A percentile compares a stretch with the other conserved stretches of the same genome.
Evolutionary conservation across 2,888 invertebrate genomes (phyloP).

Genomic region (Harpalus rufipes): DNA sequence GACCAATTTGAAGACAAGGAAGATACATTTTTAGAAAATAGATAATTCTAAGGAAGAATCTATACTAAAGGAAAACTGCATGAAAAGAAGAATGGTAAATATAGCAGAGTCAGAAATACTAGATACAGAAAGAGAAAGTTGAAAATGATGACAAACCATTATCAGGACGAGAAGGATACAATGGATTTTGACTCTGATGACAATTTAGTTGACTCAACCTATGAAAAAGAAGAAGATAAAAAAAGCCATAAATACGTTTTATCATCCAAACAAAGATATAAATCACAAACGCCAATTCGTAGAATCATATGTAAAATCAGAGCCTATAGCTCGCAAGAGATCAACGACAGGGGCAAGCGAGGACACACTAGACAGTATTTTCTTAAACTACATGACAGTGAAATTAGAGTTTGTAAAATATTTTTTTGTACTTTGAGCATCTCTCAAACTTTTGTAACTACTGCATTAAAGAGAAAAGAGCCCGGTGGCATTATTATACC

Average conservation of each 20-base stretch:
- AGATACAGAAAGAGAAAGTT: background rate
- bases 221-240: background rate
- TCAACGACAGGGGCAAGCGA: background rate
- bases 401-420: conserved; percentile 18
- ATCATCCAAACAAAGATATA: background rate
- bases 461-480: background rate
- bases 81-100: background rate
- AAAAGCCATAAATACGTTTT: conserved; percentile 4
- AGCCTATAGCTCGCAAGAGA: background rate
- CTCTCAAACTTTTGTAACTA: background rate
- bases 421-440: background rate
- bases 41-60: background rate
- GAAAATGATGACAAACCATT: background rate
- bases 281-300: conserved; percentile 2
- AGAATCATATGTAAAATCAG: background rate
- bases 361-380: background rate
- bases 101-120: background rate
- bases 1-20: background rate
- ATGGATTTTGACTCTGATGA: background rate
- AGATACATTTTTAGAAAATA: conserved; percentile 4
- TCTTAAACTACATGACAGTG: background rate
- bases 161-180: background rate
- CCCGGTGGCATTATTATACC: background rate
- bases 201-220: background rate
- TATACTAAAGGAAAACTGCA: background rate